Evolutionary conservation across 1,140 invertebrate genomes (phyloP), one percentile per base, ranked within the genome.

Genomic region (Dreissena polymorpha): DNA sequence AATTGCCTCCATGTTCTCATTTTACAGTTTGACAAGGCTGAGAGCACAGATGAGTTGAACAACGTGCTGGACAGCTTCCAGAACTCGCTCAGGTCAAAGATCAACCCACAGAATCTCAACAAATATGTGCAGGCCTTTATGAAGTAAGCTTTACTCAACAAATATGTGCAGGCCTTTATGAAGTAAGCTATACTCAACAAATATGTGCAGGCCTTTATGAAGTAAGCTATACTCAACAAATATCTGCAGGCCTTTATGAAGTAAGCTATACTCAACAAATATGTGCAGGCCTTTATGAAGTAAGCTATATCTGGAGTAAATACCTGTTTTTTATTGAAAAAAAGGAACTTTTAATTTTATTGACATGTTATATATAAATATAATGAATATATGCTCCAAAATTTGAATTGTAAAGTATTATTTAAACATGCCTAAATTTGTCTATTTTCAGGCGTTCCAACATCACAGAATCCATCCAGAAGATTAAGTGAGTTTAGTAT

Each of bases 61-160:
- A 95, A 95, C 79, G 95, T 96, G 67, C 95, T 97, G 86, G 92
- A 95, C 77, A 95, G 96, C 86, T 98, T 96, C 94, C 89, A 91
- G 85, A 77, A 90, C 13, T 95, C 96, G 55, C 94, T 98, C 74
- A 95, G 96, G 86, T 93, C 92, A n/a, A 95, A 96, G 75, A 95
- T 98, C 76, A 98, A 98, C 93, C 95, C 96, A 49, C 95, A 95
- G 89, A 98, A 98, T 93, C 94, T 98, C 76, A 96, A 96, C 88
- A 95, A 95, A 89, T 97, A 96, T 90, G 96, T 97, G 18, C 95
- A 96, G 88, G 95, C 96, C 39, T 97, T 97, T 92, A 95, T n/a
- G n/a, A n/a, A n/a, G n/a, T n/a, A n/a, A n/a, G n/a, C n/a, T n/a
- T n/a, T n/a, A n/a, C n/a, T n/a, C n/a, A n/a, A n/a, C n/a, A n/a